Evolutionary conservation across 2,888 invertebrate species (phyloP).

Genomic region (Serripes groenlandicus): DNA sequence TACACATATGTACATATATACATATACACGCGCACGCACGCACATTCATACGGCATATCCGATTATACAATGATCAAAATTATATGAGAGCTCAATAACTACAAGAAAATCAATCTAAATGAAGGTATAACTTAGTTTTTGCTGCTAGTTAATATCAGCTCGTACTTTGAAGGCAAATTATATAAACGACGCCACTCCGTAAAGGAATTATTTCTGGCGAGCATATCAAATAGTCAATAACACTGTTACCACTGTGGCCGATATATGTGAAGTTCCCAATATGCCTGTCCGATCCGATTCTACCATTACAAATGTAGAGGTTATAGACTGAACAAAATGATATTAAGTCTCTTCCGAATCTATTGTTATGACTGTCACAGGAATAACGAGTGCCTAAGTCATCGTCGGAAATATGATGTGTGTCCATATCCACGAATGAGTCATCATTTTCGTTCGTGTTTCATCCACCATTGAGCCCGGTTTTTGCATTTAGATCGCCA

Average conservation of each 20-base stretch:
- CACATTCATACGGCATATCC: no score
- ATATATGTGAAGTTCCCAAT: constrained; percentile 19
- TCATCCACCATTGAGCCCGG: background rate
- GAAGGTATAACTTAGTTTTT: no score
- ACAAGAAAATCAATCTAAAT: no score
- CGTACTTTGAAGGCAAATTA: no score
- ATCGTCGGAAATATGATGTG: background rate
- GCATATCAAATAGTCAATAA: constrained; percentile 23
- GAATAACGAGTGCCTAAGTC: background rate
- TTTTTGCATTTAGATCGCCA: constrained; percentile 9
- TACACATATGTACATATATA: no score
- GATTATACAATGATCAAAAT: no score
- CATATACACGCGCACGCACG: no score
- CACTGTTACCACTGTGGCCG: background rate
- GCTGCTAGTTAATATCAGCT: no score
- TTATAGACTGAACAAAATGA: background rate
- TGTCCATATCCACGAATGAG: no score
- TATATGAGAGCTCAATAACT: no score
- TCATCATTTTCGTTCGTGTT: constrained; percentile 4
- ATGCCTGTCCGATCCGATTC: background rate
- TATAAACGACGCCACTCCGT: no score
- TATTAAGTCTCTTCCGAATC: background rate
- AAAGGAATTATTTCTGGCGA: background rate
- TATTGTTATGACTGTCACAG: no score
- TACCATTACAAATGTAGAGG: constrained; percentile 14